These are phyloP conservation scores for Chrysina gloriosa DNA, from an alignment of 2,888 invertebrate species.

Conservation along the genomic window DNA sequence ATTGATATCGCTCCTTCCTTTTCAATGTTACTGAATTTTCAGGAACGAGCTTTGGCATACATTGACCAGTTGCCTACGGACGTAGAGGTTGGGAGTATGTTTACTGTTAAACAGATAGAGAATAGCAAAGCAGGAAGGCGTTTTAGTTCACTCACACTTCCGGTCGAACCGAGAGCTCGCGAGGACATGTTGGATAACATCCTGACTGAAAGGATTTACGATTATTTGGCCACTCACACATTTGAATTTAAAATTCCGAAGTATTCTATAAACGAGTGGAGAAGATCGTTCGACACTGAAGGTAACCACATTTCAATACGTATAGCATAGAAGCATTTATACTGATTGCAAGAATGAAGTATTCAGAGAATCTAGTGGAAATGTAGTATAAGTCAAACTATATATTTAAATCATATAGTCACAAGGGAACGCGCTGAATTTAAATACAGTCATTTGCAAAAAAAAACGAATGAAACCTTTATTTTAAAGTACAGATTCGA, in stretches of 20 bases:
- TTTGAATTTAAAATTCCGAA: constrained; percentile 85
- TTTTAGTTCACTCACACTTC: constrained; percentile 67
- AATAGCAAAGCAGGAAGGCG: constrained; percentile 54
- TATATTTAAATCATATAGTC: too few species aligned
- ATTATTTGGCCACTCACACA: constrained; percentile 82
- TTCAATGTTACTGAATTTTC: constrained; percentile 54
- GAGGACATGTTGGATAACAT: constrained; percentile 80
- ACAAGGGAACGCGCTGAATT: too few species aligned
- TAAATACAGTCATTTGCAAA: too few species aligned
- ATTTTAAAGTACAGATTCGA: too few species aligned
- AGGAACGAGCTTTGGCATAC: constrained; percentile 79
- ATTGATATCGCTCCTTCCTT: too few species aligned
- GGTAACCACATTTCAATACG: background rate
- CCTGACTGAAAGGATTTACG: constrained; percentile 79
- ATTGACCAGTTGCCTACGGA: constrained; percentile 73
- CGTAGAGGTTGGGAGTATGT: constrained; percentile 73
- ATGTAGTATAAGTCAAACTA: too few species aligned
- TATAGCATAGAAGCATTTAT: background rate
- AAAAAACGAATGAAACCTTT: too few species aligned
- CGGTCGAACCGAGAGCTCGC: constrained; percentile 78
- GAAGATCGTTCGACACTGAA: constrained; percentile 83
- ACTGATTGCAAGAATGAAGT: too few species aligned
- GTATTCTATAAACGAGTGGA: constrained; percentile 77
- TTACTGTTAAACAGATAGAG: constrained; percentile 68
- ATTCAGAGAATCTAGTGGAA: too few species aligned